These are phyloP conservation scores for Ostrea edulis DNA, from an alignment of 1,140 invertebrate species.

Conservation along the genomic window DNA sequence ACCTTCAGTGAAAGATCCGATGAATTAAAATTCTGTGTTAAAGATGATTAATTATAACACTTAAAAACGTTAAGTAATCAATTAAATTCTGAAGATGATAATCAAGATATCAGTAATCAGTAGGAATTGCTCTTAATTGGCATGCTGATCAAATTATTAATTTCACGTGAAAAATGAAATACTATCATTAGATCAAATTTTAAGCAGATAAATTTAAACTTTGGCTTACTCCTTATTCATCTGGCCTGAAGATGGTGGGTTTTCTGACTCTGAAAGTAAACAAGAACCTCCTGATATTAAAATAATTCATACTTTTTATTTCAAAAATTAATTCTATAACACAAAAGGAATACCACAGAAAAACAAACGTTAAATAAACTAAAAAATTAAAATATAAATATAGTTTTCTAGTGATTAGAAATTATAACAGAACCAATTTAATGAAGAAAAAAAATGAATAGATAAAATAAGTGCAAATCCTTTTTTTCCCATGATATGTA, in stretches of 20 bases:
- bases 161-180: not conserved
- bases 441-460: too few relatives aligned
- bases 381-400: too few relatives aligned
- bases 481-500: too few relatives aligned
- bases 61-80: not conserved
- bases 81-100: not conserved
- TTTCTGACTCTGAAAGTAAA: not conserved
- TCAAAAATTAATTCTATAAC: not conserved
- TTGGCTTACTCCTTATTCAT: slow-evolving; percentile 11
- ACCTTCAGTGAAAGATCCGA: slow-evolving; percentile 23
- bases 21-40: slow-evolving; percentile 18
- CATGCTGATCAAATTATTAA: not conserved
- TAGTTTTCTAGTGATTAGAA: too few relatives aligned
- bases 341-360: not conserved
- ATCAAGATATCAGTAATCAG: too few relatives aligned
- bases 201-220: too few relatives aligned
- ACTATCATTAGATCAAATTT: too few relatives aligned
- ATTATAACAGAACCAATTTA: too few relatives aligned
- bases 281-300: not conserved
- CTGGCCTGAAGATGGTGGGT: not conserved
- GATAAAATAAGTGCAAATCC: too few relatives aligned
- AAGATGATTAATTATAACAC: not conserved
- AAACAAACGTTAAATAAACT: too few relatives aligned
- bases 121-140: not conserved
- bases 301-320: not conserved